Percentiles rank a stretch among this genome's conserved stretches.
Evolutionary conservation across 2,888 invertebrate genomes (phyloP).

Genomic region (Andrena praecox): DNA sequence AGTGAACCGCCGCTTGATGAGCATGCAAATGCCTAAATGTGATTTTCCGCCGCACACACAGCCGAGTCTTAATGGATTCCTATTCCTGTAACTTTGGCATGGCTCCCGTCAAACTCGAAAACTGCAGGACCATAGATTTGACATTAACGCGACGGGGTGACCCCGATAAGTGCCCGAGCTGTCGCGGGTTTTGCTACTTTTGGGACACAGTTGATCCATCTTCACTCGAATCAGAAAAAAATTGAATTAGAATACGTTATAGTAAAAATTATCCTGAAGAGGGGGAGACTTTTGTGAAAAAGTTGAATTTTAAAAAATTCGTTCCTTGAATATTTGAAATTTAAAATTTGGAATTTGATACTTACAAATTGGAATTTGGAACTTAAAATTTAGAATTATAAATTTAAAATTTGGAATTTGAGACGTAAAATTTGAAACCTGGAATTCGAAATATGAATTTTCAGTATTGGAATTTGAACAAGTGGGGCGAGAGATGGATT

Average conservation of each 20-base stretch:
- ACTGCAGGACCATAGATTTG: background rate
- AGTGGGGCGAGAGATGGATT: background rate
- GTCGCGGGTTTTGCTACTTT: background rate
- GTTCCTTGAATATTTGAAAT: too few relatives aligned
- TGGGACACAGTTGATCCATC: background rate
- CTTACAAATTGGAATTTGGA: too few relatives aligned
- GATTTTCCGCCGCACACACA: slow-evolving; percentile 30
- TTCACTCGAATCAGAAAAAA: background rate
- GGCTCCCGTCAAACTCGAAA: background rate
- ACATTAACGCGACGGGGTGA: background rate
- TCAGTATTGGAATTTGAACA: too few relatives aligned
- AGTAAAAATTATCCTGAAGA: too few relatives aligned
- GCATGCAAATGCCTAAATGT: slow-evolving; percentile 49
- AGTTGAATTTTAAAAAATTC: too few relatives aligned
- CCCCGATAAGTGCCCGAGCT: background rate
- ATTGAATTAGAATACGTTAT: too few relatives aligned
- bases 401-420: too few relatives aligned
- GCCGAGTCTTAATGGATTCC: slow-evolving; percentile 62
- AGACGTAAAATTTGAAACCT: too few relatives aligned
- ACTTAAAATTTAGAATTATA: too few relatives aligned
- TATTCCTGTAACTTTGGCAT: slow-evolving; percentile 54
- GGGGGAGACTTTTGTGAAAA: too few relatives aligned
- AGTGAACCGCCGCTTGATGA: slow-evolving; percentile 8
- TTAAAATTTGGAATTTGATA: too few relatives aligned
- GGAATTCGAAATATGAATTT: too few relatives aligned